A percentile compares a stretch with the other conserved stretches of the same genome.
Evolutionary conservation across 2,888 invertebrate genomes (phyloP).

Genomic region (Tethea ocularis): DNA sequence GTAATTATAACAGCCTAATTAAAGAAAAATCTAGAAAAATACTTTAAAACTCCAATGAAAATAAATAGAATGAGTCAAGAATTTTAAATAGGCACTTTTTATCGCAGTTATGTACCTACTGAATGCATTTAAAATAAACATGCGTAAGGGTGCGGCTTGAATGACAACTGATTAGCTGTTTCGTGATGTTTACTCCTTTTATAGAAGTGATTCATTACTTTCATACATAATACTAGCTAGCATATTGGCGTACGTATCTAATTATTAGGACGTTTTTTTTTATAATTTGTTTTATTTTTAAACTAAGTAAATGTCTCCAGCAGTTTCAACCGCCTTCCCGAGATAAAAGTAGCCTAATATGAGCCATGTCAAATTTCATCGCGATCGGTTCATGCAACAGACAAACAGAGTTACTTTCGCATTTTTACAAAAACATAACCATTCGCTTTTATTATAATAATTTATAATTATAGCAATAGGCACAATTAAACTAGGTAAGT

Average conservation of each 20-base stretch:
- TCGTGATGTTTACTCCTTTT: neutral
- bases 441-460: too few species aligned
- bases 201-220: neutral
- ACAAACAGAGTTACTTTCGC: too few species aligned
- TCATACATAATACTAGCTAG: neutral
- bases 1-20: slow-evolving; percentile 6
- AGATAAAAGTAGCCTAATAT: too few species aligned
- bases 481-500: too few species aligned
- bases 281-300: too few species aligned
- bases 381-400: too few species aligned
- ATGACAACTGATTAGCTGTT: slow-evolving; percentile 30
- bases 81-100: slow-evolving; percentile 42
- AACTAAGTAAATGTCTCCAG: too few species aligned
- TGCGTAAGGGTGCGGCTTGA: slow-evolving; percentile 28
- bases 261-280: too few species aligned
- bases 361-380: too few species aligned
- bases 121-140: slow-evolving; percentile 51
- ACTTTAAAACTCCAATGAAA: slow-evolving; percentile 32
- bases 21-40: slow-evolving; percentile 15
- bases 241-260: neutral
- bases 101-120: slow-evolving; percentile 40
- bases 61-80: slow-evolving; percentile 30
- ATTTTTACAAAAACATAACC: too few species aligned
- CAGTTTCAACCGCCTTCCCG: too few species aligned
- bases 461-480: too few species aligned